Percentiles rank a stretch among this genome's conserved stretches.
Evolutionary conservation across 2,113 vertebrate genomes (phyloP).

Genomic region (Apodemus sylvaticus): DNA sequence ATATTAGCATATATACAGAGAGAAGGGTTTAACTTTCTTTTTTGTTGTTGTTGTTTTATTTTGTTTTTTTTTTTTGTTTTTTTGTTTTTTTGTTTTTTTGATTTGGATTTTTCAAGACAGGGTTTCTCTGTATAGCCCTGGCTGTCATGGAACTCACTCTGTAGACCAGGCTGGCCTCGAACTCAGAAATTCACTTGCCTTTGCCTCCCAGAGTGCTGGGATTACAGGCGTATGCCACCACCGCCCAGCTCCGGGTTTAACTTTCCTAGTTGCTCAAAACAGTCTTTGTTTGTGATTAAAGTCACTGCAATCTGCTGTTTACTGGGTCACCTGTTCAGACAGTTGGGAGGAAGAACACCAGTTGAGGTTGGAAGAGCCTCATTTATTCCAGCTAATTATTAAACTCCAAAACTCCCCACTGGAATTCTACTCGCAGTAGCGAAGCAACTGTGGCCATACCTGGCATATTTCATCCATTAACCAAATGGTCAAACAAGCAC

Average conservation of each 20-base stretch:
- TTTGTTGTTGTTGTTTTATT: too few species aligned
- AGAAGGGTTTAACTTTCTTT: constrained; percentile 24
- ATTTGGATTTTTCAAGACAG: too few species aligned
- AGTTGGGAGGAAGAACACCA: constrained; percentile 70
- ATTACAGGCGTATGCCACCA: too few species aligned
- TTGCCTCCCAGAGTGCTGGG: too few species aligned
- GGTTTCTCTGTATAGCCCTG: too few species aligned
- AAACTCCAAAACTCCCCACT: constrained; percentile 72
- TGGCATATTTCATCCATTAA: constrained; percentile 73
- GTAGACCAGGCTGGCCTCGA: too few species aligned
- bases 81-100: too few species aligned
- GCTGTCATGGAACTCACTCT: too few species aligned
- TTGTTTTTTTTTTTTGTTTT: too few species aligned
- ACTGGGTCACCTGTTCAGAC: constrained; percentile 70
- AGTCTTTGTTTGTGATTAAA: constrained; percentile 77
- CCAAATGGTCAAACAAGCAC: constrained; percentile 59
- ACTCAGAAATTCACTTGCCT: too few species aligned
- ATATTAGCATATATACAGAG: constrained; percentile 52
- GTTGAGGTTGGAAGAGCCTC: constrained; percentile 81
- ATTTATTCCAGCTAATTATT: constrained; percentile 80
- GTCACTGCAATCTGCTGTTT: constrained; percentile 65
- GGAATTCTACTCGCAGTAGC: constrained; percentile 65
- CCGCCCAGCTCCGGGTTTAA: too few species aligned
- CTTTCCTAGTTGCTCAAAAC: constrained; percentile 77
- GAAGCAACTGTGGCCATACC: constrained; percentile 74